Percentiles rank a stretch among this genome's conserved stretches.
Conservation (phyloP, 1,140 invertebrate species). For the Megalonaias nervosa region DNA sequence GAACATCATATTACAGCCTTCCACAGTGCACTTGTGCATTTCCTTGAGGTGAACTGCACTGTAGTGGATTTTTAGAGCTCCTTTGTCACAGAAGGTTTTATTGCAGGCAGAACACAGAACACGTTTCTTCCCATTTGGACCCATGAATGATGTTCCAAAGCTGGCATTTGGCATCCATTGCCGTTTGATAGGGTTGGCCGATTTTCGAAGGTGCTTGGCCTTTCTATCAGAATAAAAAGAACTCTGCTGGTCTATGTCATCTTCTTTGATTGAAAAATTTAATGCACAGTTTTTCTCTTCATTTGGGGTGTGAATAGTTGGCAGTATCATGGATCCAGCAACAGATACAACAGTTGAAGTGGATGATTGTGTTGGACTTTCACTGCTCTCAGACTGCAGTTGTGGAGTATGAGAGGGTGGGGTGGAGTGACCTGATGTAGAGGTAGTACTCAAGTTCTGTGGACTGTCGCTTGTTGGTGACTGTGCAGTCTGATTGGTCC, state of each 20-base stretch:
- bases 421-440: slow-evolving; percentile 52
- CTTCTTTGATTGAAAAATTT: slow-evolving; percentile 58
- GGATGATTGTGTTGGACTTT: slow-evolving; percentile 23
- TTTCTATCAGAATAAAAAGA: slow-evolving; percentile 68
- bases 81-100: slow-evolving; percentile 99
- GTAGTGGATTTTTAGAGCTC: slow-evolving; percentile 98
- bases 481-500: slow-evolving; percentile 25
- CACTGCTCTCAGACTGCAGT: no score
- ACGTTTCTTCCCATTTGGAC: slow-evolving; percentile 80
- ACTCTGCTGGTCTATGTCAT: slow-evolving; percentile 33
- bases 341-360: slow-evolving; percentile 36
- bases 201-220: slow-evolving; percentile 79
- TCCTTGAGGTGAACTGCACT: slow-evolving; percentile 97
- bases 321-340: slow-evolving; percentile 37
- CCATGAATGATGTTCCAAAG: slow-evolving; percentile 67
- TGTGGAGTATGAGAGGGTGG: slow-evolving; percentile 31
- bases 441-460: slow-evolving; percentile 61
- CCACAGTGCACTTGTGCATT: slow-evolving; percentile 99
- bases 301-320: slow-evolving; percentile 36
- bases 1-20: slow-evolving; percentile 99
- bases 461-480: slow-evolving; percentile 62
- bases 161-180: slow-evolving; percentile 86
- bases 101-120: slow-evolving; percentile 98
- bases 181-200: slow-evolving; percentile 89
- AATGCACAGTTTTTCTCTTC: slow-evolving; percentile 41